Base-by-base conservation (phyloP, 2,797 vertebrate genomes). In the Numenius phaeopus region DNA sequence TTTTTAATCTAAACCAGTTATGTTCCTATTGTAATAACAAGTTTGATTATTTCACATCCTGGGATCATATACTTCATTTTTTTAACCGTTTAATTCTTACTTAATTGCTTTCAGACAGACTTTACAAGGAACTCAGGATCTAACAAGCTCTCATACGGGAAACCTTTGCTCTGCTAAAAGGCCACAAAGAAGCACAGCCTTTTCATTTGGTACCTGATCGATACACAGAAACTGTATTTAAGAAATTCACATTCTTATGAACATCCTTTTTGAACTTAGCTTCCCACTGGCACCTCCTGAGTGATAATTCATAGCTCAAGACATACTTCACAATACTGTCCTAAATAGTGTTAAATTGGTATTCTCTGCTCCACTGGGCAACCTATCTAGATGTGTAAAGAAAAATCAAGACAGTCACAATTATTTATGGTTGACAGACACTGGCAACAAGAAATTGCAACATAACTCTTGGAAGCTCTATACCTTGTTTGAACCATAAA, bases 381-480 rank as follows among this genome's bases (percentile, higher is more conserved):
- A 87, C 86, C 89, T 54, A 23, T 86, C 83, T 93, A 77, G 70
- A 94, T 85, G 77, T 81, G 93, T 94, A 89, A 90, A 91, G 92
- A 79, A 95, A 96, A 97, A 96, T 76, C 77, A 90, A 89, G 90
- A 96, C 55, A 89, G 34, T 52, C 67, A 82, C 83, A 97, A 85
- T 97, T 98, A 96, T 96, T 98, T 96, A 93, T 67, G 89, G 94
- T 72, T 97, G 96, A 96, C 93, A 97, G 95, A 95, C 83, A 93
- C 76, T 67, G 59, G 93, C 72, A 95, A 94, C 44, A 95, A 87
- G 87, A 79, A 97, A 97, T 57, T 88, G 82, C 70, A 90, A 64
- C 47, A 76, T 95, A 97, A 95, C 69, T 83, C 88, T 82, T 82
- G 66, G 62, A 90, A 95, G 67, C 65, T 81, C 82, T 89, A 64